Base-by-base conservation (phyloP, 2,797 vertebrate genomes). In the Florisuga fusca region DNA sequence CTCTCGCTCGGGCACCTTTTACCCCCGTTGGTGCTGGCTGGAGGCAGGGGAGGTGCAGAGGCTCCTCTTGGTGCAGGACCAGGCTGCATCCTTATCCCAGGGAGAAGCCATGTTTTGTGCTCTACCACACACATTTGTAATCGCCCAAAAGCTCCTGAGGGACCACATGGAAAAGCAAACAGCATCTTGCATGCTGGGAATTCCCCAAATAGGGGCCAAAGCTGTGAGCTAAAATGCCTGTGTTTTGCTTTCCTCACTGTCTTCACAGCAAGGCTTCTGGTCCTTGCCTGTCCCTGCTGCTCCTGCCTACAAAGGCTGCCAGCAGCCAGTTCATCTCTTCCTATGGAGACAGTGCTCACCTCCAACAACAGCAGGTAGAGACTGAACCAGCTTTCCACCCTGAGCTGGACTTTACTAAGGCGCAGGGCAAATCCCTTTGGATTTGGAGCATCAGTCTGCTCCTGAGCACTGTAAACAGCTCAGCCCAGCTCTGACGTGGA, bases 21-120 rank as follows among this genome's bases (percentile, higher is more conserved):
- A 10, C 38, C 69, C 26, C 1, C 1, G 0, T 2, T 1, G 11
- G 61, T 3, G 69, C 45, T 0, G 5, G 61, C 48, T 43, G 63
- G 25, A 33, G 67, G 74, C n/a, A 12, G 71, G 21, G 41, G 7
- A 13, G 21, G 18, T 5, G 45, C 69, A 59, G 75, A 12, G 12
- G 51, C 46, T 54, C 41, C 2, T 0, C 48, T 12, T 9, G 66
- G 54, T 46, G 62, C 54, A 53, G 57, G 25, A 4, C 21, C 21
- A 10, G 54, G 31, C 62, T 61, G 41, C 67, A 33, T 55, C 2
- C 0, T n/a, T 15, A 0, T 3, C 53, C 33, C 58, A 7, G 15
- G 64, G 11, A 54, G 31, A 55, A 72, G 20, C 15, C 73, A n/a
- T 55, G 23, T 10, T 79, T 61, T 58, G 33, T 0, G 2, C 41